A percentile compares a stretch with the other conserved stretches of the same genome.
phyloP scores from a whole-genome alignment of 2,797 vertebrate species.

The Lemur catta region DNA sequence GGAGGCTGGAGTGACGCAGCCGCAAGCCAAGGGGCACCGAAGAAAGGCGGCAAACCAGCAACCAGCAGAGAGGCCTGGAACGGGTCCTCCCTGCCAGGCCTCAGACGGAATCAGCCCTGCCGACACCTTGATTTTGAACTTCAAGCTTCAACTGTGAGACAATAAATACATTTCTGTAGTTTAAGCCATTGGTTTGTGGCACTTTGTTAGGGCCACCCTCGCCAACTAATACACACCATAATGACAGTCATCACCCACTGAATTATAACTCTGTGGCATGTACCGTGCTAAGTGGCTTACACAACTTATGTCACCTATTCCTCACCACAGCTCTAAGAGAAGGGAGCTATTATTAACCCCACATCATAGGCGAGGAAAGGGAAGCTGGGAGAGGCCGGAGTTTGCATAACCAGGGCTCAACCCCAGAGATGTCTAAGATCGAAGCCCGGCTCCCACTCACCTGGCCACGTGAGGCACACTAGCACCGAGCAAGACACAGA shows the following conservation, averaged over 20 bases:
- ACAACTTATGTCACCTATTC: neutral
- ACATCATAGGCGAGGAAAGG: neutral
- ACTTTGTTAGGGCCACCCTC: neutral
- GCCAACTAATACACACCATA: too few species aligned
- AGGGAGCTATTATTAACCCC: neutral
- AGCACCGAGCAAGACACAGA: neutral
- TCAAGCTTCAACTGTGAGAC: neutral
- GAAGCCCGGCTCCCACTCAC: neutral
- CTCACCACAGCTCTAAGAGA: neutral
- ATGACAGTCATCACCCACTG: neutral
- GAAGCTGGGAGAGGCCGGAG: neutral
- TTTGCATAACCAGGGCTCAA: neutral
- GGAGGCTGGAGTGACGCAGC: too few species aligned
- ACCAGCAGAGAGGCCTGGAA: neutral
- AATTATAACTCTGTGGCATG: neutral
- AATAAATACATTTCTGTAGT: neutral
- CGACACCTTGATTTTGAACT: neutral
- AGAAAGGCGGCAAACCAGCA: neutral
- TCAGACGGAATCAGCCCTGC: neutral
- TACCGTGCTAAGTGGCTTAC: neutral
- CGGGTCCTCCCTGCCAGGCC: neutral
- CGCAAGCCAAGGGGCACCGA: rapidly evolving
- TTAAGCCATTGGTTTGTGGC: neutral
- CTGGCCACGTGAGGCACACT: neutral
- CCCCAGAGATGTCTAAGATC: neutral